A percentile compares a stretch with the other conserved stretches of the same genome.
These are phyloP conservation scores for Neomorphus geoffroyi DNA, from an alignment of 2,797 vertebrate genomes.

Conservation along the genomic window DNA sequence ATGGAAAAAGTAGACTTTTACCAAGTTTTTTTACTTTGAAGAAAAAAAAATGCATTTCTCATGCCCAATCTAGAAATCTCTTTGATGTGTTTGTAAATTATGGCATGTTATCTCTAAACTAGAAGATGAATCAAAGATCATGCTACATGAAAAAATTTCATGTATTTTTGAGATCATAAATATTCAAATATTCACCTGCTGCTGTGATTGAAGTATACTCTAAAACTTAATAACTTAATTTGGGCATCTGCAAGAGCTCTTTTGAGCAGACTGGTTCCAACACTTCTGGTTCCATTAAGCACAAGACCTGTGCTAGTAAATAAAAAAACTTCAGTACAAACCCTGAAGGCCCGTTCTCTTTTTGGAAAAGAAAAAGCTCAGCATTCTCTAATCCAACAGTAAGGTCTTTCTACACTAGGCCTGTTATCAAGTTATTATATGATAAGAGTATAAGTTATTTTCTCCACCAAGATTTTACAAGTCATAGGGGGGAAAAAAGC, in stretches of 20 bases:
- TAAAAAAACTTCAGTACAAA: not conserved
- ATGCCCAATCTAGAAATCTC: not conserved
- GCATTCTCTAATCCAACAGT: not conserved
- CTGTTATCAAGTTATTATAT: not conserved
- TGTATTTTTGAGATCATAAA: accelerated
- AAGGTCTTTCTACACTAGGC: not conserved
- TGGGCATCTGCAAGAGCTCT: not conserved
- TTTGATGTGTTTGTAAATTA: not conserved
- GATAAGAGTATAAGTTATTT: not conserved
- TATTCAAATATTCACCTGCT: not conserved
- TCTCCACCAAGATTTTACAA: not conserved
- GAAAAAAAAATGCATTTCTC: not conserved
- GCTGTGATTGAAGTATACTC: not conserved
- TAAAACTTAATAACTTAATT: not conserved
- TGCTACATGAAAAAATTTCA: not conserved
- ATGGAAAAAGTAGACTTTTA: not conserved
- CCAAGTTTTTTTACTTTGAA: not conserved
- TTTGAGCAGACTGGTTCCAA: not conserved
- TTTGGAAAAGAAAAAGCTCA: not conserved
- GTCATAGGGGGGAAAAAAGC: not conserved
- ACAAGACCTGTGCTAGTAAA: not conserved
- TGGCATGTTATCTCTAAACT: not conserved
- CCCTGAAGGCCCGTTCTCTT: not conserved
- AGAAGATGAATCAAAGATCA: not conserved
- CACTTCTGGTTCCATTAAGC: not conserved